Percentiles rank a stretch among this genome's conserved stretches.
Conservation (phyloP, 2,797 vertebrate species). For the Brachyalestes nurse region DNA sequence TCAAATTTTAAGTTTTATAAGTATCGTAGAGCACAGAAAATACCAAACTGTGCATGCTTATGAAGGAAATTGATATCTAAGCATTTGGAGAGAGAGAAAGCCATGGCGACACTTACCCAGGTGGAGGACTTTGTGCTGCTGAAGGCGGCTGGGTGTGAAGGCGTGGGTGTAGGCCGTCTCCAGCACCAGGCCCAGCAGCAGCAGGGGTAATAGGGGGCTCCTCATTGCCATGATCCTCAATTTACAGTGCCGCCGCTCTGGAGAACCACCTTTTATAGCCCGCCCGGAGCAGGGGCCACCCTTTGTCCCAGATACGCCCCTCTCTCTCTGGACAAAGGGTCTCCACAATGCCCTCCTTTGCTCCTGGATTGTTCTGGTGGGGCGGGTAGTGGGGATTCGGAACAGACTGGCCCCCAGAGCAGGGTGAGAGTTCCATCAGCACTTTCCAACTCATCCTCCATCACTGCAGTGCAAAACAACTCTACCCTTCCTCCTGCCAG, state of each 20-base stretch:
- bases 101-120: constrained; percentile 69
- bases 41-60: too few relatives aligned
- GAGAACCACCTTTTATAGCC: constrained; percentile 64
- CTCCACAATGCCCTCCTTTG: constrained; percentile 70
- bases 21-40: neutral
- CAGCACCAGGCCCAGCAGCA: constrained; percentile 70
- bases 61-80: neutral
- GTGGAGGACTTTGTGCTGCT: constrained; percentile 76
- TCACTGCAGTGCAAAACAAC: constrained; percentile 40
- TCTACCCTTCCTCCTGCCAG: constrained; percentile 42
- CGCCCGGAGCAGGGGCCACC: constrained; percentile 23
- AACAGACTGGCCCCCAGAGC: constrained; percentile 59
- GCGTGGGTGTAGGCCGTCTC: constrained; percentile 68
- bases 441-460: constrained; percentile 66
- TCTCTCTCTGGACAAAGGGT: constrained; percentile 67
- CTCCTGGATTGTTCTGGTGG: constrained; percentile 76
- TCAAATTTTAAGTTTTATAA: neutral
- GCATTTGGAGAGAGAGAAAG: constrained; percentile 6
- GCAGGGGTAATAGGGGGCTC: constrained; percentile 66
- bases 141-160: constrained; percentile 64
- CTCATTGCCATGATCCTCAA: constrained; percentile 71
- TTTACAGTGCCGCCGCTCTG: constrained; percentile 61
- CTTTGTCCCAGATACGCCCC: constrained; percentile 53
- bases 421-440: constrained; percentile 73
- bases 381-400: constrained; percentile 66